Evolutionary conservation across 2,113 vertebrate genomes (phyloP).

Genomic region (Vulpes lagopus): DNA sequence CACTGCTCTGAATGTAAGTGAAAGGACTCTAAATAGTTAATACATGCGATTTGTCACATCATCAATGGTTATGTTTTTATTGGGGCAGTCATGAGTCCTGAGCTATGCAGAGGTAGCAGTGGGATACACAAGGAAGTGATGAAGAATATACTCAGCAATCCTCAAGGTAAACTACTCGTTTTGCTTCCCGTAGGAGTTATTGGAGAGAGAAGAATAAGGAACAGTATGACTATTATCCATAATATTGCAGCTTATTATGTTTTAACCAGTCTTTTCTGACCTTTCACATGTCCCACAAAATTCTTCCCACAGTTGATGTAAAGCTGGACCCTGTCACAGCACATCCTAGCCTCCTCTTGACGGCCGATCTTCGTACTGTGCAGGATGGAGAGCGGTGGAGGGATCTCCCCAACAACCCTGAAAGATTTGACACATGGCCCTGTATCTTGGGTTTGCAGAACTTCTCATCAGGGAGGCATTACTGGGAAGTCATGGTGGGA

Average conservation of each 20-base stretch:
- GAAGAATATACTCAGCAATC: not conserved
- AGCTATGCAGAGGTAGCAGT: not conserved
- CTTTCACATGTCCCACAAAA: not conserved
- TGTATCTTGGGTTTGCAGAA: slow-evolving; percentile 89
- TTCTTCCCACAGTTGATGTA: slow-evolving; percentile 70
- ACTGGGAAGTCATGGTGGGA: slow-evolving; percentile 94
- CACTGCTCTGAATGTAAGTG: not conserved
- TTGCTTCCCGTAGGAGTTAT: not conserved
- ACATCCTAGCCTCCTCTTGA: slow-evolving; percentile 78
- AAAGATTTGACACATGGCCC: slow-evolving; percentile 87
- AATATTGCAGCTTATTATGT: not conserved
- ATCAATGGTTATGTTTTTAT: not conserved
- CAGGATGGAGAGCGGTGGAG: slow-evolving; percentile 67
- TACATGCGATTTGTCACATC: not conserved
- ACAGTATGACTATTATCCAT: not conserved
- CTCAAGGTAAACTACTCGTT: not conserved
- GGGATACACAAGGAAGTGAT: not conserved
- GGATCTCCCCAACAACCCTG: slow-evolving; percentile 80
- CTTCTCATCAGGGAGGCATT: slow-evolving; percentile 88
- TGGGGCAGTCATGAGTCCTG: not conserved
- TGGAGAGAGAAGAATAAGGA: not conserved
- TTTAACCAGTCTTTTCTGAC: not conserved
- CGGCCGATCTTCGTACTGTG: slow-evolving; percentile 53
- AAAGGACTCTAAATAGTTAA: not conserved
- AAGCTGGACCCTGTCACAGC: slow-evolving; percentile 77